Percentiles rank a stretch among this genome's conserved stretches.
phyloP scores from a whole-genome alignment of 1,140 invertebrate genomes.

The Rhopalosiphum maidis region DNA sequence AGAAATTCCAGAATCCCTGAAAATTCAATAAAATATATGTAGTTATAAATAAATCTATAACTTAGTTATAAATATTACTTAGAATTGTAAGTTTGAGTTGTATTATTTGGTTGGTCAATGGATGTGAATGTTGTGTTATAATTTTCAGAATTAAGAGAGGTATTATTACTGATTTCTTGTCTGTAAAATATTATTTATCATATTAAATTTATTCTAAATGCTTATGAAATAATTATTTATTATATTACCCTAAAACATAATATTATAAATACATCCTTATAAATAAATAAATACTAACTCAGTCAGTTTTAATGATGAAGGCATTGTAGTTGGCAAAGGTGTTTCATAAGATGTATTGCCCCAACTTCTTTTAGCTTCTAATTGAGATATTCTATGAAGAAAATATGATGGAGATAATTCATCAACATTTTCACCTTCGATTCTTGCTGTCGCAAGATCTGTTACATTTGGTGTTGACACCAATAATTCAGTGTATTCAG shows the following conservation, averaged over 20 bases:
- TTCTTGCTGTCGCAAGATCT: slow-evolving; percentile 81
- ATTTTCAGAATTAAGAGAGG: slow-evolving; percentile 32
- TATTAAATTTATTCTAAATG: not conserved
- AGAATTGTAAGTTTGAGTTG: slow-evolving; percentile 1
- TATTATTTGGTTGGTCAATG: slow-evolving; percentile 23
- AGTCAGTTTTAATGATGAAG: slow-evolving; percentile 15
- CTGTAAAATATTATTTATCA: not conserved
- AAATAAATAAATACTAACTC: slow-evolving; percentile 32
- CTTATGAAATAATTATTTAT: not conserved
- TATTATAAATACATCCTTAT: not conserved
- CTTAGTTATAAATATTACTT: slow-evolving; percentile 1
- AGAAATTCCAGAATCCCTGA: slow-evolving; percentile 45
- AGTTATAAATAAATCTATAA: not conserved
- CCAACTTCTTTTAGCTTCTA: slow-evolving; percentile 47
- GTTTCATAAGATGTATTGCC: slow-evolving; percentile 1
- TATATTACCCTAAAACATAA: not conserved
- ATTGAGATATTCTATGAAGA: slow-evolving; percentile 54
- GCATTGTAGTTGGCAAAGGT: not conserved
- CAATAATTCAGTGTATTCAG: slow-evolving; percentile 76
- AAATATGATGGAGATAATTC: slow-evolving; percentile 52
- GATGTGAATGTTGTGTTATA: not conserved
- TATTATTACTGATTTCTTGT: not conserved
- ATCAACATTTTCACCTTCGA: slow-evolving; percentile 61
- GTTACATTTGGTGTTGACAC: slow-evolving; percentile 83
- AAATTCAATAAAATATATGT: not conserved